Percentiles rank a stretch among this genome's conserved stretches.
Conservation (phyloP, 1,140 invertebrate species). For the Zaprionus vittiger region DNA sequence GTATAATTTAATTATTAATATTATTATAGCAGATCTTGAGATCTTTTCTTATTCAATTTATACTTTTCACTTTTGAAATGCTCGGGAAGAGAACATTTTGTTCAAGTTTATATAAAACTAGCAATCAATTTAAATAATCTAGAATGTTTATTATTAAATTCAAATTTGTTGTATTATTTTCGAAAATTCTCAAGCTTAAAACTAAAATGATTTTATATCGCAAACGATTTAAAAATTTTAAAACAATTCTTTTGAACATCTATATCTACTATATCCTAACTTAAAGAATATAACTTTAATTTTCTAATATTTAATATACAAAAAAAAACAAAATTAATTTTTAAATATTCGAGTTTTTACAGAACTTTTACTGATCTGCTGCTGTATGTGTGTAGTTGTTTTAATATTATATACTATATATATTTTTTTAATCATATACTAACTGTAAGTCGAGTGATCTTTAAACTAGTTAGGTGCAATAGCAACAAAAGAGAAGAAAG, state of each 20-base stretch:
- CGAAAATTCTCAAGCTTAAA: neutral
- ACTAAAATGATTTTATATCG: neutral
- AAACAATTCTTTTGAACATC: too few species aligned
- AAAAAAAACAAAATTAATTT: too few species aligned
- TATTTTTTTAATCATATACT: conserved; percentile 35
- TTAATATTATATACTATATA: conserved; percentile 9
- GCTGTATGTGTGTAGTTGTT: conserved; percentile 32
- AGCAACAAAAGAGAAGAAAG: conserved; percentile 16
- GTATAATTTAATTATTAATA: neutral
- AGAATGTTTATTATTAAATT: neutral
- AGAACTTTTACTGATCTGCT: conserved; percentile 20
- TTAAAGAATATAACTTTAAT: too few species aligned
- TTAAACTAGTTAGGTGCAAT: conserved; percentile 41
- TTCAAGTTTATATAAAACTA: too few species aligned
- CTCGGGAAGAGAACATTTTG: too few species aligned
- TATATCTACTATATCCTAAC: too few species aligned
- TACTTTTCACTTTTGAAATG: too few species aligned
- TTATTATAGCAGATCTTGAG: neutral
- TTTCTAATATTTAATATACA: too few species aligned
- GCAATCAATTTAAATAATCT: neutral
- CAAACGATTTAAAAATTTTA: too few species aligned
- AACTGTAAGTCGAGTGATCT: conserved; percentile 51
- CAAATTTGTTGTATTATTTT: too few species aligned
- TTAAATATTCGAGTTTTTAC: neutral
- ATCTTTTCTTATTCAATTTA: too few species aligned